Percentiles rank a stretch among this genome's conserved stretches.
These are phyloP conservation scores for Rhingia rostrata DNA, from an alignment of 2,888 invertebrate genomes.

Conservation along the genomic window DNA sequence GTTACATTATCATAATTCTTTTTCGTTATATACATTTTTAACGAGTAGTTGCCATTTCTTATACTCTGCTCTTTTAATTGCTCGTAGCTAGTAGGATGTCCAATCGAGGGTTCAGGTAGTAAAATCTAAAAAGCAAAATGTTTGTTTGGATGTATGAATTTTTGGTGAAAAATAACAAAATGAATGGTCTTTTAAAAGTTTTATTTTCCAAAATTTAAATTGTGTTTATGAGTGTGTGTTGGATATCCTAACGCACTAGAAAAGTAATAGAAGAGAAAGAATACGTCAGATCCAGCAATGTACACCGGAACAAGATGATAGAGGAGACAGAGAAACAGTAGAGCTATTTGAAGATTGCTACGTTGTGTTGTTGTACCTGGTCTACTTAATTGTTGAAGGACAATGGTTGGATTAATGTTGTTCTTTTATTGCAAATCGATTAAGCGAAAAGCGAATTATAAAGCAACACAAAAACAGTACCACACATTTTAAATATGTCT, in stretches of 20 bases:
- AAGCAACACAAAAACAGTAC: neutral
- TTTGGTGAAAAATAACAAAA: slow-evolving; percentile 42
- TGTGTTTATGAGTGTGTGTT: neutral
- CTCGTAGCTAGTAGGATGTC: slow-evolving; percentile 77
- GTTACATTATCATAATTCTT: slow-evolving; percentile 66
- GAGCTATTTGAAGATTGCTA: slow-evolving; percentile 10
- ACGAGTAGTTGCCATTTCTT: slow-evolving; percentile 72
- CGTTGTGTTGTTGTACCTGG: neutral
- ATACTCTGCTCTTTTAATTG: slow-evolving; percentile 77
- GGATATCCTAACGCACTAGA: slow-evolving; percentile 14
- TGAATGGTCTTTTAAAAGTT: slow-evolving; percentile 26
- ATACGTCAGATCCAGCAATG: slow-evolving; percentile 3
- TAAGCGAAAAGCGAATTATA: slow-evolving; percentile 3
- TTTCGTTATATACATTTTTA: slow-evolving; percentile 77
- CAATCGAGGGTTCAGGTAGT: slow-evolving; percentile 76
- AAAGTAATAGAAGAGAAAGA: neutral
- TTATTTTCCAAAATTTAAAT: slow-evolving; percentile 16
- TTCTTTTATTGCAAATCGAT: neutral
- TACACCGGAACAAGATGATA: slow-evolving; percentile 28
- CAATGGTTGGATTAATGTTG: neutral
- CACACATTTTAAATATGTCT: neutral
- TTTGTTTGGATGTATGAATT: slow-evolving; percentile 64
- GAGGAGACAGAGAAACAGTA: slow-evolving; percentile 1
- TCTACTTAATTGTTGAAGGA: neutral
- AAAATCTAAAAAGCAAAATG: slow-evolving; percentile 77